Evolutionary conservation across 2,888 invertebrate genomes (phyloP), one percentile per base, ranked within the genome.

Genomic region (Tiliacea aurago): DNA sequence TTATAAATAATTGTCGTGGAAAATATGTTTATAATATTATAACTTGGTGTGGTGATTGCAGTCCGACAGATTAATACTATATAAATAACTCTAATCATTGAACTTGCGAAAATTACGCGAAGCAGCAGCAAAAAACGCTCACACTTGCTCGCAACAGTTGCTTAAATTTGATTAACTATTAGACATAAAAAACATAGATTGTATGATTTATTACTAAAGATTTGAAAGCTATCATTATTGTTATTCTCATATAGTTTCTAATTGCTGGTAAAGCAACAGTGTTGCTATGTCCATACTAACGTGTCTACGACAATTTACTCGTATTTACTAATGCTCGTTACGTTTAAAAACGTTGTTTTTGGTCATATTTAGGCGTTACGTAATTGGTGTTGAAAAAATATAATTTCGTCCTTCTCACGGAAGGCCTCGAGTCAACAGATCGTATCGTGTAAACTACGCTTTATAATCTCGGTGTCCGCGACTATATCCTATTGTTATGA

Each of bases 381-480:
- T 89, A 88, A 90, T 94, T 94, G 91, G 92, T 92, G 94, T 93
- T 91, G 93, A 94, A 95, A 94, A 94, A 94, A 93, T 87, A 90
- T 92, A 92, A 85, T 87, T 85, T 94, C 92, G 91, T 89, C 88
- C 90, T 91, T 90, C 93, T 93, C 95, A 94, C 95, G 94, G 92
- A 92, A 93, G 90, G 88, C 87, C 77, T 87, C 89, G 86, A 87
- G 83, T 89, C 89, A 87, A 86, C 87, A 91, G 93, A 95, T 95
- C 90, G 91, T 94, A 94, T 95, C 94, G 90, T 93, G 91, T 94
- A 93, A 93, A 94, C 92, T 91, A 89, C 90, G 89, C 93, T 93
- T 93, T 91, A 92, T 90, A 94, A 95, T 93, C 93, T 91, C 89
- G 87, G 88, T 91, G 91, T 89, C 91, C 91, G 88, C 88, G 86